Evolutionary conservation across 2,888 invertebrate genomes (phyloP), one percentile per base, ranked within the genome.

Genomic region (Caradrina kadenii): DNA sequence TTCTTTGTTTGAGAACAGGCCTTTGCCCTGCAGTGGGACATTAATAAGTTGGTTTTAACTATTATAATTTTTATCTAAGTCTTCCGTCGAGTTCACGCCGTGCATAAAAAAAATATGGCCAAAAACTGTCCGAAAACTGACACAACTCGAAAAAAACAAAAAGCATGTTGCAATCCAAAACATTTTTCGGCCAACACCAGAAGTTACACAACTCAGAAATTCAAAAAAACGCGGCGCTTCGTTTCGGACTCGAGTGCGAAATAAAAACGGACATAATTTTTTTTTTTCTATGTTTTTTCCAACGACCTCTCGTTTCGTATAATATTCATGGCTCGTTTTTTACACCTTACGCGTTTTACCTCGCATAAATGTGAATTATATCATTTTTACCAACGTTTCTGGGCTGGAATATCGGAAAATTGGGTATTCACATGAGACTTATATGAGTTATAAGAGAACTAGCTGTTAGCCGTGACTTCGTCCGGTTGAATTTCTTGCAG

Each of bases 261-360:
- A 86, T 83, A 87, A 87, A 85, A 84, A 82, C 64, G 76, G 66
- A 65, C 78, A 73, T 85, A 79, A 79, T 80, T 74, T 83, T 6
- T 35, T 35, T 84, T 88, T 84, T 83, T 80, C 76, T 76, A 76
- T 77, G 79, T 83, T 85, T 82, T 81, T 78, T 77, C 75, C 63
- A 83, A 82, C 87, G 82, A 78, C 80, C 84, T 80, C 76, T 71
- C 76, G 81, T 86, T 86, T 85, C 79, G 74, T 82, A 82, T 85
- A 88, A 88, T 88, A 89, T 89, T 88, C 88, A 89, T 88, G 76
- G 77, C 71, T 67, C 50, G 82, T 81, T 87, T 86, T 85, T 86
- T 84, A 80, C 84, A 85, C 85, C 81, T 87, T 83, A 81, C 74
- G 71, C 81, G 76, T 85, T 76, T 73, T 77, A 68, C 71, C 80